Percentiles rank a stretch among this genome's conserved stretches.
phyloP scores from a whole-genome alignment of 2,797 vertebrate genomes.

The Scarus forsteni region DNA sequence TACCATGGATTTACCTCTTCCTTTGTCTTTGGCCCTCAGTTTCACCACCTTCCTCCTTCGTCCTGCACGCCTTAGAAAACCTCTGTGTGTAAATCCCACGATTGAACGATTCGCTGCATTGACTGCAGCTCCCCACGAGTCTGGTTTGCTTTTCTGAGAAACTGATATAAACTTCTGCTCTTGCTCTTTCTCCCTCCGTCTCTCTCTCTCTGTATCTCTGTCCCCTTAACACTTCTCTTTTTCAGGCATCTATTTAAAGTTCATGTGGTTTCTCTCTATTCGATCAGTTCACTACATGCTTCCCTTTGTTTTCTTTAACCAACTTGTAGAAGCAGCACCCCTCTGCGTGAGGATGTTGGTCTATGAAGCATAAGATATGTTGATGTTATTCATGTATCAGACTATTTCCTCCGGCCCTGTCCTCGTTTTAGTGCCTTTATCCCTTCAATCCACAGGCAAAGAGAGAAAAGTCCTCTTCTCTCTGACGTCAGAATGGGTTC shows the following conservation, averaged over 20 bases:
- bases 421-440: neutral
- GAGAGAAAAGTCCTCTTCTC: slow-evolving; percentile 31
- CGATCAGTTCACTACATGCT: slow-evolving; percentile 19
- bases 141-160: slow-evolving; percentile 26
- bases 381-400: slow-evolving; percentile 9
- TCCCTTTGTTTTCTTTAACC: slow-evolving; percentile 18
- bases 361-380: neutral
- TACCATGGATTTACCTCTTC: slow-evolving; percentile 14
- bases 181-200: slow-evolving; percentile 44
- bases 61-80: slow-evolving; percentile 12
- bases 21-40: slow-evolving; percentile 16
- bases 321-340: slow-evolving; percentile 8
- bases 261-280: slow-evolving; percentile 58
- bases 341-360: neutral
- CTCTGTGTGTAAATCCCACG: slow-evolving; percentile 50
- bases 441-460: slow-evolving; percentile 13
- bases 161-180: slow-evolving; percentile 60
- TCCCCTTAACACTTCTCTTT: slow-evolving; percentile 85
- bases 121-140: slow-evolving; percentile 23
- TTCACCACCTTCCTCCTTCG: too few relatives aligned
- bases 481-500: slow-evolving; percentile 69
- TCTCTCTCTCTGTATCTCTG: slow-evolving; percentile 40
- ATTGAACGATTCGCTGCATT: slow-evolving; percentile 13
- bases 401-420: slow-evolving; percentile 1
- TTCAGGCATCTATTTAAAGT: slow-evolving; percentile 79